Evolutionary conservation across 2,113 vertebrate species (phyloP), one percentile per base, ranked within the genome.

Genomic region (Puffinus mauretanicus): DNA sequence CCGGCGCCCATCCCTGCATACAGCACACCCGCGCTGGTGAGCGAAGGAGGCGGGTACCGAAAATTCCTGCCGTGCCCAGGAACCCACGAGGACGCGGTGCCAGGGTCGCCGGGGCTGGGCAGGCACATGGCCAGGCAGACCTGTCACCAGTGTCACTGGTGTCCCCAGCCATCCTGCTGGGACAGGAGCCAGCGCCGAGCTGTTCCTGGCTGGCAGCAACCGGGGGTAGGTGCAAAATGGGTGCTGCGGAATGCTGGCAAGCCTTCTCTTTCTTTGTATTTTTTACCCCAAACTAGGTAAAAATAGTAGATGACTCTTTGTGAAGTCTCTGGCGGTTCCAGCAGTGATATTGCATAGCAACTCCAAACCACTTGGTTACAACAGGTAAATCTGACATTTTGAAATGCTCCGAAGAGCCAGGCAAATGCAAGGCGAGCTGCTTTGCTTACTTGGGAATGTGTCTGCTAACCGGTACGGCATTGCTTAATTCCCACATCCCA

Each of bases 201-300:
- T 6, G 26, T 6, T 10, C 42, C 58, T 32, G 0, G 4, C 26
- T 0, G 1, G 29, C 14, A 0, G 60, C 7, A 5, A 55, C 14
- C 4, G 1, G 34, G 11, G 30, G 12, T 7, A 51, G 20, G 38
- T 11, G 62, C 76, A 24, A 13, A 32, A 20, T 1, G 2, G 49
- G 42, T 15, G 62, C 62, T 60, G 64, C 2, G 10, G 62, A 62
- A 24, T 2, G 6, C 47, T 25, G 57, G 47, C 2, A 30, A 34
- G 24, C 6, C 1, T 0, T 6, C 52, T 13, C 46, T 46, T 62
- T 26, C 44, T 29, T 18, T 42, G 44, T 3, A 4, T 49, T 65
- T 62, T 16, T 38, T 42, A 30, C 49, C 27, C 38, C 57, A 22
- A 38, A 57, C 36, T 18, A n/a, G 25, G 22, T 34, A 58, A 44